Base-by-base conservation (phyloP, 2,888 invertebrate species). In the Trichacis sp. region DNA sequence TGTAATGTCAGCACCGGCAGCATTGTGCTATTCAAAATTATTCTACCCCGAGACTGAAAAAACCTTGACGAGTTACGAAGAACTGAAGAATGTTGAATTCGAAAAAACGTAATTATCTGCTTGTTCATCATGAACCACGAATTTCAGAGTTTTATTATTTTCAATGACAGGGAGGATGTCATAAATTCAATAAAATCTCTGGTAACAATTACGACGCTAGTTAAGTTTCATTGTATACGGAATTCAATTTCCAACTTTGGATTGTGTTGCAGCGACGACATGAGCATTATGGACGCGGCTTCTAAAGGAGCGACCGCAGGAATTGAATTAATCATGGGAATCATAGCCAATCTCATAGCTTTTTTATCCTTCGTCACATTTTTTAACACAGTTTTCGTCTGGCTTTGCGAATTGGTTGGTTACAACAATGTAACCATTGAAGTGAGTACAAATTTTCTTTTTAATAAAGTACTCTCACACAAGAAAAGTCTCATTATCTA, bases 1-100 rank as follows among this genome's bases (percentile, higher is more conserved):
- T 65, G 92, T 98, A 0, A 97, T 98, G 97, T 95, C 97, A 0
- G 97, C 98, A 0, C 98, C 98, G 0, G 96, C 96, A 0, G 93
- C 97, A 0, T 85, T 98, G 20, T 95, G 95, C 74, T 93, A 90
- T 77, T 89, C 96, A 9, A 98, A 98, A 83, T 87, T 99, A 0
- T 88, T 97, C 75, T 92, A 93, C 86, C 98, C 98, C 0, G 98
- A 98, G 87, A 94, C 93, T 0, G 92, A 94, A 76, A 87, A 90
- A 58, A 92, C 94, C 0, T 87, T 89, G 68, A 93, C 95, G 0
- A 90, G 90, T 0, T 89, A 91, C 0, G 40, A 40, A 15, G 40
- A 40, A 40, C 40, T 40, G 2, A 89, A 93, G 36, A 93, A 92
- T 63, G 91, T 98, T 52, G 85, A 89, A 71, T 85, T 93, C 2